phyloP scores from a whole-genome alignment of 2,888 invertebrate species.

The Neoitamus cyanurus region DNA sequence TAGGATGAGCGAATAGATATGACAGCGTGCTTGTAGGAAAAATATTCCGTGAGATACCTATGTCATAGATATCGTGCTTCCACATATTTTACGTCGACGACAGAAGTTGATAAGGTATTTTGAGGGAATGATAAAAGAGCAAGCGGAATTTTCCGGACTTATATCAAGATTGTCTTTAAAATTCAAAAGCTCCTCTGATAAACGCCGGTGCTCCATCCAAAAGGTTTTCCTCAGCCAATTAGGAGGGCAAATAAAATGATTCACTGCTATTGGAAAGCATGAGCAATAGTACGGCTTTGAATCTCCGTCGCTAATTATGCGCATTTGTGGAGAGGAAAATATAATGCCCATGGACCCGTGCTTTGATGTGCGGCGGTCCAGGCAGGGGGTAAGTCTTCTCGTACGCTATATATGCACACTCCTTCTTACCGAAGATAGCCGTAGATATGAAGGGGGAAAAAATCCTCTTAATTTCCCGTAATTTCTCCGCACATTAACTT shows the following conservation, averaged over 20 bases:
- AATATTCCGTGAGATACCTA: background rate
- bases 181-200: background rate
- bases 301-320: background rate
- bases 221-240: background rate
- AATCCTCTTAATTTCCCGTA: background rate
- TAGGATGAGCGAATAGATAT: background rate
- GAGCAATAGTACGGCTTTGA: background rate
- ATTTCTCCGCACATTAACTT: background rate
- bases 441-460: background rate
- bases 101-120: background rate
- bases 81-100: background rate
- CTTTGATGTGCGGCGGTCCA: background rate
- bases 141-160: background rate
- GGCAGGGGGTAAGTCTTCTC: too few relatives aligned
- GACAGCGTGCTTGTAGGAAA: too few relatives aligned
- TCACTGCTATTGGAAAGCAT: background rate
- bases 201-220: background rate
- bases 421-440: too few relatives aligned
- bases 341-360: background rate
- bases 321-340: background rate
- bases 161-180: background rate
- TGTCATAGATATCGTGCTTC: background rate
- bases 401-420: background rate
- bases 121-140: background rate
- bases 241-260: background rate